A percentile compares a stretch with the other conserved stretches of the same genome.
Evolutionary conservation across 2,797 vertebrate genomes (phyloP).

Genomic region (Pangasius mekongensis): DNA sequence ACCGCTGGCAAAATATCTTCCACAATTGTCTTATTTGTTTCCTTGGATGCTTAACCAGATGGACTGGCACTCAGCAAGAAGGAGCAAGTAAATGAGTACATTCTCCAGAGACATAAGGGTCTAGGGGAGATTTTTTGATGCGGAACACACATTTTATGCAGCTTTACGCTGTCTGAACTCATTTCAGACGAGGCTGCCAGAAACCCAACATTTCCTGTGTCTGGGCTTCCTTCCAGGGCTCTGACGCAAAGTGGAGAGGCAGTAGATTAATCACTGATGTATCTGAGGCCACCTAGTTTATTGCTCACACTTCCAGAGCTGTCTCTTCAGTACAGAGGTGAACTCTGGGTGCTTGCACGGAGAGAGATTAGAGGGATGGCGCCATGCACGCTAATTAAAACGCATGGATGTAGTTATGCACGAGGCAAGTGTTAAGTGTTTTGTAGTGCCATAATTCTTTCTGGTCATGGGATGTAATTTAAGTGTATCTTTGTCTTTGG

Average conservation of each 20-base stretch:
- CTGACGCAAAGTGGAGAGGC: conserved; percentile 61
- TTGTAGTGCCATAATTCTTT: conserved; percentile 43
- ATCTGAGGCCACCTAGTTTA: conserved; percentile 61
- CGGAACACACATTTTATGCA: conserved; percentile 70
- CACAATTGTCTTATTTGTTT: conserved; percentile 76
- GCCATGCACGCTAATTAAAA: conserved; percentile 53
- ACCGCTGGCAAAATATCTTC: conserved; percentile 64
- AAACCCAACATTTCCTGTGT: conserved; percentile 63
- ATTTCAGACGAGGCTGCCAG: conserved; percentile 62
- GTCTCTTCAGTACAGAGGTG: conserved; percentile 55
- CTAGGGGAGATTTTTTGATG: conserved; percentile 62
- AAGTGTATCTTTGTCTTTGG: conserved; percentile 30
- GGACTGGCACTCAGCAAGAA: conserved; percentile 59
- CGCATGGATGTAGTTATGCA: conserved; percentile 54
- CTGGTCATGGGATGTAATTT: conserved; percentile 33
- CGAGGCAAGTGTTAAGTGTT: conserved; percentile 55
- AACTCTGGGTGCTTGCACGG: conserved; percentile 49
- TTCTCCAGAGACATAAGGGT: conserved; percentile 56
- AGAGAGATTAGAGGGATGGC: conserved; percentile 50
- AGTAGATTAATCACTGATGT: conserved; percentile 66
- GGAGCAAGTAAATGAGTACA: conserved; percentile 43
- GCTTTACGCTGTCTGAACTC: conserved; percentile 70
- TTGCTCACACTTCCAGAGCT: conserved; percentile 55
- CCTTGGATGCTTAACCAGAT: conserved; percentile 76
- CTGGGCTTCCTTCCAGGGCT: conserved; percentile 64